Evolutionary conservation across 2,888 invertebrate genomes (phyloP).

Genomic region (Ypsolopha scabrella): DNA sequence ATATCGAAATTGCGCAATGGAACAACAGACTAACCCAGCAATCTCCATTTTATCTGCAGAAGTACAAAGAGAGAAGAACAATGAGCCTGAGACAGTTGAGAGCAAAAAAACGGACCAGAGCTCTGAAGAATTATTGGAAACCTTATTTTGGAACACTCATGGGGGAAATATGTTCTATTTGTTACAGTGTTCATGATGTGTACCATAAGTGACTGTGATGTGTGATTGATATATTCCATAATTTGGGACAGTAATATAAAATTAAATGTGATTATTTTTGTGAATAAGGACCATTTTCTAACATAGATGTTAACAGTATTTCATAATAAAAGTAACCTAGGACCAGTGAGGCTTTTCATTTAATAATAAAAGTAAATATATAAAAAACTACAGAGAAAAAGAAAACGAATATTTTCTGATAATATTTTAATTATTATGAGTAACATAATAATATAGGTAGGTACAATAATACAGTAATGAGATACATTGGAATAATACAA

Average conservation of each 20-base stretch:
- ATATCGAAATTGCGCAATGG: not conserved
- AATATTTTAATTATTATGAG: not conserved
- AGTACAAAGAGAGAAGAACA: constrained; percentile 59
- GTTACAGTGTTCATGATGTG: constrained; percentile 44
- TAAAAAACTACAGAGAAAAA: not conserved
- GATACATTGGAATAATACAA: constrained; percentile 1
- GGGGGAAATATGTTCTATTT: constrained; percentile 73
- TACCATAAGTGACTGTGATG: constrained; percentile 19
- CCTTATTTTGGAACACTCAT: constrained; percentile 73
- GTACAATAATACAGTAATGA: not conserved
- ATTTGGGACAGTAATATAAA: constrained; percentile 31
- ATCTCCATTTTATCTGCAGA: constrained; percentile 67
- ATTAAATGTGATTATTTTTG: constrained; percentile 3
- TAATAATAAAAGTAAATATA: constrained; percentile 21
- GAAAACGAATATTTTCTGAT: not conserved
- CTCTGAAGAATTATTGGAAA: constrained; percentile 62
- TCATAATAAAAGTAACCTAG: constrained; percentile 45
- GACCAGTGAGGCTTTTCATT: constrained; percentile 50
- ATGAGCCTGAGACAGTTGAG: constrained; percentile 63
- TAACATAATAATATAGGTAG: not conserved
- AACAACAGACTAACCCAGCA: constrained; percentile 37
- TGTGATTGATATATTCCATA: constrained; percentile 21
- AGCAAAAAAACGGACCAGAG: constrained; percentile 53
- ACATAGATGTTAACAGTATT: constrained; percentile 28
- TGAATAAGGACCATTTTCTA: constrained; percentile 9